Base-by-base conservation (phyloP, 2,888 invertebrate species). In the Mimas tiliae region DNA sequence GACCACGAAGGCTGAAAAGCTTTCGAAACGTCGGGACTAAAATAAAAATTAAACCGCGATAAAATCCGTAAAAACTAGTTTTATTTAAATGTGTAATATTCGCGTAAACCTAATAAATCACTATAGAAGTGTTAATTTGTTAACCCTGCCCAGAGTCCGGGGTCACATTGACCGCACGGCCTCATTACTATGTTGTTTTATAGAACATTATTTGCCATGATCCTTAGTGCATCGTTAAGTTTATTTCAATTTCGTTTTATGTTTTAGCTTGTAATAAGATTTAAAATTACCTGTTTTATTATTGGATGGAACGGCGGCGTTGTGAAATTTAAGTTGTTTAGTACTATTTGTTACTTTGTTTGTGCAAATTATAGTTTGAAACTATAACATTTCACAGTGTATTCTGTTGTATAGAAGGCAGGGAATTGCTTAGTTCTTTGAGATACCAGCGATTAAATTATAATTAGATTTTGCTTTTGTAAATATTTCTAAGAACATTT, bases 131-230 rank as follows among this genome's bases (percentile, higher is more conserved):
- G 11, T 9, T 45, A 45, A 45, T 50, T 34, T 12, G 12, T 19
- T 51, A 51, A 50, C 12, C 19, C 48, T 51, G 6, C 42, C 16
- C 19, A 63, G 8, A 34, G 6, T 34, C 51, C 12, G 63, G 16
- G 33, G 53, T 34, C 52, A 55, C 65, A 62, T 63, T 63, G 69
- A 64, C 70, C 65, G 55, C 62, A 19, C 62, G 62, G 19, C 19
- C 58, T 19, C 58, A 58, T 58, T 69, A 69, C 69, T 66, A 58
- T 72, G 69, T 70, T 19, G 67, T 69, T 72, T 72, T 72, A 72
- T 70, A 65, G 68, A 66, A 70, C 70, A 68, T 69, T 72, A 72
- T 70, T 69, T 65, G 64, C 63, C 62, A 55, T 53, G 65, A 65
- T 68, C 65, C 62, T 66, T 64, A 58, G 53, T 48, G 63, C 47